A percentile compares a stretch with the other conserved stretches of the same genome.
phyloP scores from a whole-genome alignment of 2,113 vertebrate species.

The Ciconia maguari region DNA sequence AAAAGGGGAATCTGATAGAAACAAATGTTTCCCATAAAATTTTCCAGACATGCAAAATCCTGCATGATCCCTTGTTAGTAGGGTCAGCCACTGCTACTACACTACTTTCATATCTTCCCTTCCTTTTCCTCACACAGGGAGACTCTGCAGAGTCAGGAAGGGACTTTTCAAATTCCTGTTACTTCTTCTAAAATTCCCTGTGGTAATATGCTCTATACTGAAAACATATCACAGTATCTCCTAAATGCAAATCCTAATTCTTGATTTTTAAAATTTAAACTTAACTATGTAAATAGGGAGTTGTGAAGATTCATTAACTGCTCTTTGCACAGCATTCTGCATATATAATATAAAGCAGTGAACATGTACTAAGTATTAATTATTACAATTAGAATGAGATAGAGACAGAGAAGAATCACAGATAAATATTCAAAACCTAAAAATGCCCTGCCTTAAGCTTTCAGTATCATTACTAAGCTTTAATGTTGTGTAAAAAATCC shows the following conservation, averaged over 20 bases:
- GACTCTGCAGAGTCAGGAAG: background rate
- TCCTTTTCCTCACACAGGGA: background rate
- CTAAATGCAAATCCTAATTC: background rate
- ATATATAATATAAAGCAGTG: background rate
- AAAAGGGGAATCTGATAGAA: background rate
- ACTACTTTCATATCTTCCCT: background rate
- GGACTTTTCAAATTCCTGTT: background rate
- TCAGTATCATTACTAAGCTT: background rate
- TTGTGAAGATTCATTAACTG: background rate
- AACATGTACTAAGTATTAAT: background rate
- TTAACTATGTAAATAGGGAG: background rate
- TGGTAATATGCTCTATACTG: background rate
- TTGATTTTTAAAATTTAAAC: background rate
- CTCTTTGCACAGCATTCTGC: background rate
- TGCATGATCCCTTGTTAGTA: background rate
- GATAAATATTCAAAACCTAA: background rate
- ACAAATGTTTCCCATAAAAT: background rate
- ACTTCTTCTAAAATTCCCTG: background rate
- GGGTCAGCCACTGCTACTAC: background rate
- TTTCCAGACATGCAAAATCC: background rate
- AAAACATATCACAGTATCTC: background rate
- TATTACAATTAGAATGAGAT: background rate
- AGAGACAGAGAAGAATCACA: background rate
- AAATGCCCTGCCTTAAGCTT: background rate
- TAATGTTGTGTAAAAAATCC: background rate